A percentile compares a stretch with the other conserved stretches of the same genome.
Conservation (phyloP, 2,797 vertebrate genomes). For the Gorsachius magnificus region DNA sequence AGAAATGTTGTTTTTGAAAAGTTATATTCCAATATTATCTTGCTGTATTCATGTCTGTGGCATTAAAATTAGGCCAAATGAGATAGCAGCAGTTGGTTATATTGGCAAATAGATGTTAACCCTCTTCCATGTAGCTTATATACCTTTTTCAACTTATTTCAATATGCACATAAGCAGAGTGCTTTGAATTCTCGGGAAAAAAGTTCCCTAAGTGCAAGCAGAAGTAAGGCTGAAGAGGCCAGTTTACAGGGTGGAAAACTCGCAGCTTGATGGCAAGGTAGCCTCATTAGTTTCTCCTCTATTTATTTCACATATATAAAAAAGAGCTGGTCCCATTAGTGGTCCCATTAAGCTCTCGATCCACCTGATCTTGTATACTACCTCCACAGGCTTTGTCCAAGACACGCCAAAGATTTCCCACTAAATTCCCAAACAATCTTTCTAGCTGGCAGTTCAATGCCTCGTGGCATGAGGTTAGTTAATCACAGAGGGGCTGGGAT, state of each 20-base stretch:
- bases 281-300: neutral
- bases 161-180: neutral
- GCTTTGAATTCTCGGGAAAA: neutral
- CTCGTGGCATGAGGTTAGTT: fast-evolving
- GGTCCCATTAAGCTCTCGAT: neutral
- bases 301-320: neutral
- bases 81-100: neutral
- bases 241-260: neutral
- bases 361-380: neutral
- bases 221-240: neutral
- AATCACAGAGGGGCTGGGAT: fast-evolving
- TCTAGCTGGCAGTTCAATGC: neutral
- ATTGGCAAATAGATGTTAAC: neutral
- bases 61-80: neutral
- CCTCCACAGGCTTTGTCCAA: neutral
- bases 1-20: neutral
- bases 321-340: neutral
- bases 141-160: neutral
- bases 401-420: neutral
- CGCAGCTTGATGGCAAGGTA: neutral
- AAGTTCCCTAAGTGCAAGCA: neutral
- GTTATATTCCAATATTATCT: neutral
- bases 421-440: neutral
- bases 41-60: neutral
- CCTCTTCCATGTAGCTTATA: neutral